These are phyloP conservation scores for Psittacula cyanocephala DNA, from an alignment of 2,113 vertebrate species.

Conservation along the genomic window DNA sequence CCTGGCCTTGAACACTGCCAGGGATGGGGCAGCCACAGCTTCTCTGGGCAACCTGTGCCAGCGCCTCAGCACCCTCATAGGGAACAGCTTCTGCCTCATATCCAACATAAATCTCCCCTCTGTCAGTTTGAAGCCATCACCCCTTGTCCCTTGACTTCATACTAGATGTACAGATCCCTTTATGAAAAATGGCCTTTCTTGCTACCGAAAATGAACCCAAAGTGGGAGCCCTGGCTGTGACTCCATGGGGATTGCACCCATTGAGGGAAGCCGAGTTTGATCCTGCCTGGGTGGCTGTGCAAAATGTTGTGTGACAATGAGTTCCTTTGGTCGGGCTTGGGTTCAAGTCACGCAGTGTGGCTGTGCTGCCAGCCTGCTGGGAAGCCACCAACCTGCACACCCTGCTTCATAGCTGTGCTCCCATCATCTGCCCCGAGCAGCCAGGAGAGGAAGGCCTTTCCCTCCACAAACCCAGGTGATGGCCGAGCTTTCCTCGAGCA, in stretches of 20 bases:
- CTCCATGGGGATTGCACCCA: not conserved
- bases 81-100: not conserved
- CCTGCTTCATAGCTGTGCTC: not conserved
- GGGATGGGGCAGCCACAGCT: not conserved
- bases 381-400: not conserved
- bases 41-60: not conserved
- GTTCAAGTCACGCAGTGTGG: not conserved
- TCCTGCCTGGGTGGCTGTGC: not conserved
- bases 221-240: not conserved
- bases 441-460: not conserved
- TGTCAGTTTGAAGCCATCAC: not conserved
- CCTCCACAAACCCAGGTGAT: not conserved
- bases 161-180: not conserved
- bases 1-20: not conserved
- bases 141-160: not conserved
- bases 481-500: not conserved
- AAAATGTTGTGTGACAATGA: rapidly evolving
- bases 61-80: not conserved
- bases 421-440: rapidly evolving
- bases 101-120: not conserved
- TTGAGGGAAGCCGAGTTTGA: rapidly evolving
- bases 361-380: not conserved
- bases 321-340: not conserved
- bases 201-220: not conserved
- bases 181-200: not conserved